Conservation (phyloP, 2,797 vertebrate species). For the Sarcoramphus papa region DNA sequence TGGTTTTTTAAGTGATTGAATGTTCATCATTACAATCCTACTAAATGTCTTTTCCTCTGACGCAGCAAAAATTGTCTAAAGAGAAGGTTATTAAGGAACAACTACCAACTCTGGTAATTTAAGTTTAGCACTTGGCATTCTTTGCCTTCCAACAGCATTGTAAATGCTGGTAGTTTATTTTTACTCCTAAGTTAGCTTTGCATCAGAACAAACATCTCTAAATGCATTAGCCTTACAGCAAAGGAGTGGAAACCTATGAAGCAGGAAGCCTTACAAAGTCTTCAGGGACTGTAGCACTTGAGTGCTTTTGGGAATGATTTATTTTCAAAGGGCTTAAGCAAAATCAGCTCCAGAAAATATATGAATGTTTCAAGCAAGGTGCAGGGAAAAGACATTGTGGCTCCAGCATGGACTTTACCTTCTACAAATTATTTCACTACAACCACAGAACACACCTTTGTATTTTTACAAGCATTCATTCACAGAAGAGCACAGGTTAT, state of each 20-base stretch:
- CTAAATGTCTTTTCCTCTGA: neutral
- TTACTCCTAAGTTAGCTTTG: conserved; percentile 61
- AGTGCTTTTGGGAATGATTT: conserved; percentile 74
- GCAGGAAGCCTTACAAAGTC: conserved; percentile 68
- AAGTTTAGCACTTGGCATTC: conserved; percentile 22
- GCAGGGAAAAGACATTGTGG: conserved; percentile 6
- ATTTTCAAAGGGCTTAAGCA: conserved; percentile 69
- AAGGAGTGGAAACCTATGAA: conserved; percentile 59
- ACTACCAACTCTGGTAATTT: neutral
- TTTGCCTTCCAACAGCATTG: conserved; percentile 38
- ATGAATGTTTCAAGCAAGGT: conserved; percentile 53
- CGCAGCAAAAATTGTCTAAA: neutral
- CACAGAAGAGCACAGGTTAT: neutral
- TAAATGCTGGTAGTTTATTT: conserved; percentile 62
- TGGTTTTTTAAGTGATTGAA: neutral
- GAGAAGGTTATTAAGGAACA: neutral
- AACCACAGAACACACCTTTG: neutral
- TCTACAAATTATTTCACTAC: conserved; percentile 10
- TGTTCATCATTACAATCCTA: neutral
- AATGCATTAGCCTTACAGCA: conserved; percentile 68
- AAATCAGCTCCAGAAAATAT: conserved; percentile 66
- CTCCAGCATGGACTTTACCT: neutral
- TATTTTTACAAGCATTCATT: neutral
- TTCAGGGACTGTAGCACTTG: conserved; percentile 56
- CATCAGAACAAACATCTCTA: conserved; percentile 69